Conservation (phyloP, 2,888 invertebrate species). For the Onchidella celtica region DNA sequence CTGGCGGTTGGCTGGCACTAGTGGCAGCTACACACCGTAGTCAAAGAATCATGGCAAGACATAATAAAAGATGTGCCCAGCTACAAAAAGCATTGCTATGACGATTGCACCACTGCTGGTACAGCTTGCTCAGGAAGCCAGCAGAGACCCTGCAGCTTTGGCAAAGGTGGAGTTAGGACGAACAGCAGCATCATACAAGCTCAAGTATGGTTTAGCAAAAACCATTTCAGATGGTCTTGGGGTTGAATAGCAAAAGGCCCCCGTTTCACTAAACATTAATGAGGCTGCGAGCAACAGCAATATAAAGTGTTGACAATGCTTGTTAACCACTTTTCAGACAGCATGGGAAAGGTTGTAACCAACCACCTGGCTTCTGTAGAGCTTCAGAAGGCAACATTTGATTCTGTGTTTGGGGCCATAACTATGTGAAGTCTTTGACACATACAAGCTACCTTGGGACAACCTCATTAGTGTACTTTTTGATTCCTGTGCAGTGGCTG, state of each 20-base stretch:
- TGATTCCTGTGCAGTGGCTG: slow-evolving; percentile 33
- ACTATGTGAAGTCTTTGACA: slow-evolving; percentile 24
- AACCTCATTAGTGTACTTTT: slow-evolving; percentile 15
- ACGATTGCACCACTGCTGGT: background rate
- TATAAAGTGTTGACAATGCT: slow-evolving; percentile 18
- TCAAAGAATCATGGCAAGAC: too few relatives aligned
- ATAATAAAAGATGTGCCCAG: too few relatives aligned
- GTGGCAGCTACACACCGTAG: too few relatives aligned
- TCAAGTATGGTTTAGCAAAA: slow-evolving; percentile 12
- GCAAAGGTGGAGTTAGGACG: slow-evolving; percentile 12
- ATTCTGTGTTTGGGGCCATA: background rate
- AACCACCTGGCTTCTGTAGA: slow-evolving; percentile 12
- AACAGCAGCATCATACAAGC: slow-evolving; percentile 21
- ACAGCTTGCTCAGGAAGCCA: background rate
- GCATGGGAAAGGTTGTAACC: background rate
- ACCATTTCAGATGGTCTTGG: background rate
- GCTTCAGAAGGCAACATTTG: slow-evolving; percentile 15
- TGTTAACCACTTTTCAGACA: slow-evolving; percentile 15
- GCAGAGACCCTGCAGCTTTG: slow-evolving; percentile 8
- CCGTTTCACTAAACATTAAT: slow-evolving; percentile 17
- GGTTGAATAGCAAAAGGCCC: background rate
- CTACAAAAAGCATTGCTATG: too few relatives aligned
- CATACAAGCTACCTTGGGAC: background rate
- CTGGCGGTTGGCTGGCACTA: too few relatives aligned
- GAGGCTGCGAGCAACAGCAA: slow-evolving; percentile 15